Conservation (phyloP, 2,797 vertebrate species). For the Coreius guichenoti region DNA sequence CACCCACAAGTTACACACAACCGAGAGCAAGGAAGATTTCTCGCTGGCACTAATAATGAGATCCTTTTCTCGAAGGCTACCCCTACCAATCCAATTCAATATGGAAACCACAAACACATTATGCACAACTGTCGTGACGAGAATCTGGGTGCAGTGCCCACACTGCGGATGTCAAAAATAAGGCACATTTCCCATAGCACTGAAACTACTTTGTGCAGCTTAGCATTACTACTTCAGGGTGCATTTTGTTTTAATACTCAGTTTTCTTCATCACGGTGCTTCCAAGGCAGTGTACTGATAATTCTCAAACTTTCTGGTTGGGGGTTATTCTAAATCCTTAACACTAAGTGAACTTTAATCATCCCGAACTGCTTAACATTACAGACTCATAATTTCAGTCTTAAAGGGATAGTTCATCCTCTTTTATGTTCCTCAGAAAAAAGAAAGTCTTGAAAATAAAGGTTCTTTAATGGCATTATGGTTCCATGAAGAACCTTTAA, state of each 20-base stretch:
- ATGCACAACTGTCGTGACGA: slow-evolving; percentile 64
- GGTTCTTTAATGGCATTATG: too few relatives aligned
- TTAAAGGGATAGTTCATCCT: not conserved
- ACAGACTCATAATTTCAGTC: not conserved
- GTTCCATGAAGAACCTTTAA: too few relatives aligned
- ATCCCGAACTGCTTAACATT: not conserved
- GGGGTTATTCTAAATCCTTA: slow-evolving; percentile 6
- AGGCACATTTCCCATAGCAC: slow-evolving; percentile 30
- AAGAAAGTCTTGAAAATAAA: not conserved
- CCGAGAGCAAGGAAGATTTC: slow-evolving; percentile 61
- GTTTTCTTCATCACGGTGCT: slow-evolving; percentile 6
- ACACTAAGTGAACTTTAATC: not conserved
- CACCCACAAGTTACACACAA: slow-evolving; percentile 56
- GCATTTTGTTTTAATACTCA: not conserved
- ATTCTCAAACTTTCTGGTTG: not conserved
- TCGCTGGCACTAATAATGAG: slow-evolving; percentile 63
- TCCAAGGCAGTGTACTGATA: not conserved
- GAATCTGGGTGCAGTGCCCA: slow-evolving; percentile 50
- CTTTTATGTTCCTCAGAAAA: not conserved
- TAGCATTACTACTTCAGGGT: slow-evolving; percentile 7
- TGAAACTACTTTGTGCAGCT: slow-evolving; percentile 12
- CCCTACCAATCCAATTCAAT: slow-evolving; percentile 59
- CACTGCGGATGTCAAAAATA: slow-evolving; percentile 40
- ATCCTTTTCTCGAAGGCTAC: slow-evolving; percentile 60
- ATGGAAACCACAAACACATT: slow-evolving; percentile 59